Evolutionary conservation across 2,113 vertebrate species (phyloP).

Genomic region (Pagrus major): DNA sequence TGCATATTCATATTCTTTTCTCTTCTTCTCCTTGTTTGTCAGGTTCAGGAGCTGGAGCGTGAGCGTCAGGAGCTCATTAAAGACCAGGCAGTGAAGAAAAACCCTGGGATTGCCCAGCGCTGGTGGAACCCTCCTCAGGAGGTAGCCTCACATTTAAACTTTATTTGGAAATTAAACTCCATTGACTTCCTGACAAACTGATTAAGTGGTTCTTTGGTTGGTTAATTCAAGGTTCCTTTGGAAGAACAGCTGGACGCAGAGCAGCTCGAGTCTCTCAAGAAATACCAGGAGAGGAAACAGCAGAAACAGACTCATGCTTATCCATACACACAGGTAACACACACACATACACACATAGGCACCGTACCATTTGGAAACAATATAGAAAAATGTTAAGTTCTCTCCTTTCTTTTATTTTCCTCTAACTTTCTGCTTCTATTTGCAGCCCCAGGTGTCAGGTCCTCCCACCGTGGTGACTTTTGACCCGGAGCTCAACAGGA

Average conservation of each 20-base stretch:
- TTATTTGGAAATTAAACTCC: neutral
- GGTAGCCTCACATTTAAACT: constrained; percentile 69
- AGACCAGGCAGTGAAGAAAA: constrained; percentile 97
- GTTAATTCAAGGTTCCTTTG: constrained; percentile 75
- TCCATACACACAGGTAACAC: constrained; percentile 69
- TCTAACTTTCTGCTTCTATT: neutral
- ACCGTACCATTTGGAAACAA: neutral
- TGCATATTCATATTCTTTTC: neutral
- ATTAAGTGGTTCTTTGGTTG: neutral
- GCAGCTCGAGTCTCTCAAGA: constrained; percentile 92
- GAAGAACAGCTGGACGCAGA: constrained; percentile 95
- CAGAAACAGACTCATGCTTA: constrained; percentile 73
- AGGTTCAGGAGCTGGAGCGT: constrained; percentile 91
- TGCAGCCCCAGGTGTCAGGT: constrained; percentile 68
- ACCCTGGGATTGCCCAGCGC: constrained; percentile 92
- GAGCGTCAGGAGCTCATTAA: constrained; percentile 94
- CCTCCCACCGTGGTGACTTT: constrained; percentile 70
- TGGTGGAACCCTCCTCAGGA: constrained; percentile 99
- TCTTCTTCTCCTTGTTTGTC: constrained; percentile 3
- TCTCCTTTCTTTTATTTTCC: neutral
- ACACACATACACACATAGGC: neutral
- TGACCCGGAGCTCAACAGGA: constrained; percentile 79
- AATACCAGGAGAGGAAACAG: constrained; percentile 96
- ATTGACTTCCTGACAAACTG: neutral
- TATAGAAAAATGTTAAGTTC: neutral